Evolutionary conservation across 64 coral and sea anemone species (phyloP), one percentile per base, ranked within the genome.

Genomic region (Actinia tenebrosa): DNA sequence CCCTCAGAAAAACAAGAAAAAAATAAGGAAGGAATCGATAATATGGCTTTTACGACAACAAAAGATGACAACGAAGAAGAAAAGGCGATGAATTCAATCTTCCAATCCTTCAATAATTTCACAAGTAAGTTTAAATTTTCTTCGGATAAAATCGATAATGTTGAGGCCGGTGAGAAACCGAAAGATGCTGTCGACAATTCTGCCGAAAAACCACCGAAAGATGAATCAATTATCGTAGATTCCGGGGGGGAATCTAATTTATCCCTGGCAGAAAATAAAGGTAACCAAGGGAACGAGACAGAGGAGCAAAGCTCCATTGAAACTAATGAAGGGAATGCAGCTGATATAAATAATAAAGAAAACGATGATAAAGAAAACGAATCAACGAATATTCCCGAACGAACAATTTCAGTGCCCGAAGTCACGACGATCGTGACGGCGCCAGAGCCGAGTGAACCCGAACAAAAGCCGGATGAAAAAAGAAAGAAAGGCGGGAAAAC

Each of bases 111-210:
- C 46, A 81, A 81, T 81, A 81, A 81, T 53, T 81, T 81, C 27
- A 81, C 79, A n/a, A 81, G 79, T 81, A 45, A 53, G 18, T 81
- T 81, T 81, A 81, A 81, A 53, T 47, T 50, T 53, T n/a, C 50
- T 2, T 37, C 79, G 43, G 79, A 81, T 81, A 81, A 81, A 23
- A 81, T 81, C 15, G 79, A 81, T 11, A 23, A 81, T 53, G 50
- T 37, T 5, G 19, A 81, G 53, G 15, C 17, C 79, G 79, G 53
- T 20, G 79, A 22, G 10, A 47, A 81, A 81, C 18, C 50, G 69
- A 11, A 20, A 50, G 79, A 53, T 37, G 20, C 3, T 11, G 43
- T 81, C 15, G 79, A 81, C 44, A 53, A 16, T 30, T 10, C 23
- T 30, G 25, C 79, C 16, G 45, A 81, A 16, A 5, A 45, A 1